phyloP scores from a whole-genome alignment of 2,113 vertebrate genomes.

The Pterocles gutturalis region DNA sequence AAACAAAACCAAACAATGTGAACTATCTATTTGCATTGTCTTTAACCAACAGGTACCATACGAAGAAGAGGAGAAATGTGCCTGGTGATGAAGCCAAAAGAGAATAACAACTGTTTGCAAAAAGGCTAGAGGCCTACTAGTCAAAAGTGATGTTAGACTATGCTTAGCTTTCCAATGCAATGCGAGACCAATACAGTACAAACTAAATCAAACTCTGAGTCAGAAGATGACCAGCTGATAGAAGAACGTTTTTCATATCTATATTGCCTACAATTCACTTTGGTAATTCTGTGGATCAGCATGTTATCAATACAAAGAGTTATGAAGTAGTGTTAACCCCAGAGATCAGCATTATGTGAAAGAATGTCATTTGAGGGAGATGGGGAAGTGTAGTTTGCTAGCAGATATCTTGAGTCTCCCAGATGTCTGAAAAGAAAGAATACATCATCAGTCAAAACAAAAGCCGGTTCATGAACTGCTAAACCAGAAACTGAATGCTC shows the following conservation, averaged over 20 bases:
- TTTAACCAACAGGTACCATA: background rate
- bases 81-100: background rate
- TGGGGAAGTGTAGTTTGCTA: background rate
- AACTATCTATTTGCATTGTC: background rate
- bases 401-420: conserved; percentile 29
- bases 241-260: background rate
- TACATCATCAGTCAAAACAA: conserved; percentile 56
- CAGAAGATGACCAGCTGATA: background rate
- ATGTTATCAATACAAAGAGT: background rate
- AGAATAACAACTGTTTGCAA: background rate
- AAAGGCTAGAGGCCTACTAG: background rate
- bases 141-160: background rate
- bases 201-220: background rate
- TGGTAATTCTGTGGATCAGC: background rate
- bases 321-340: background rate
- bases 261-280: background rate
- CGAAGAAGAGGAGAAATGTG: background rate
- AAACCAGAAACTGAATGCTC: conserved; percentile 49
- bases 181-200: background rate
- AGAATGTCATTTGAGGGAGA: background rate
- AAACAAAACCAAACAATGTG: background rate
- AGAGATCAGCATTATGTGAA: background rate
- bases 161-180: background rate
- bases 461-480: conserved; percentile 51
- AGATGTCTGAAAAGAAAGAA: conserved; percentile 51